Conservation (phyloP, 2,797 vertebrate genomes). For the Peromyscus nudipes region DNA sequence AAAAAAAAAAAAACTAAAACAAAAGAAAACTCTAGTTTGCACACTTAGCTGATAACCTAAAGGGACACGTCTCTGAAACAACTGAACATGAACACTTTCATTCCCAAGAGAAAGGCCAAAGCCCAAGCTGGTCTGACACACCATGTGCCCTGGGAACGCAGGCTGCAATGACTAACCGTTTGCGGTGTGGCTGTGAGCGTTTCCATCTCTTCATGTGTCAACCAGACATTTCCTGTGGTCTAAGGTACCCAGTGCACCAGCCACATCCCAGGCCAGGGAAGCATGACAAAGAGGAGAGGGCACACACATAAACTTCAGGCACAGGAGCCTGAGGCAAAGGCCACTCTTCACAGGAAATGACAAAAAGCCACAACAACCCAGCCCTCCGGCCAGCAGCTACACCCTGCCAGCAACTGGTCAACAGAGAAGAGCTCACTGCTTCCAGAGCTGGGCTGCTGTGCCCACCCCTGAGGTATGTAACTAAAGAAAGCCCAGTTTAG, state of each 20-base stretch:
- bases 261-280: conserved; percentile 90
- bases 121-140: conserved; percentile 77
- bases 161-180: conserved; percentile 95
- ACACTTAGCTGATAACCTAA: conserved; percentile 65
- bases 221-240: conserved; percentile 99
- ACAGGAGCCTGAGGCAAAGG: conserved; percentile 84
- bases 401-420: rapidly evolving
- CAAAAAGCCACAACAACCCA: conserved; percentile 14
- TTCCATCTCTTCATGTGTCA: conserved; percentile 99
- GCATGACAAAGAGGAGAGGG: conserved; percentile 91
- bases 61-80: conserved; percentile 48
- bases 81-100: neutral
- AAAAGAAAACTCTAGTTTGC: neutral
- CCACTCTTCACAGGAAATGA: conserved; percentile 22
- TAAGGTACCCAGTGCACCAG: conserved; percentile 89
- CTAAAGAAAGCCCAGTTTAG: rapidly evolving
- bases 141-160: conserved; percentile 73
- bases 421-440: neutral
- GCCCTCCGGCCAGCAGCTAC: neutral
- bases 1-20: neutral
- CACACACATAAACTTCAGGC: conserved; percentile 88
- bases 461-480: rapidly evolving
- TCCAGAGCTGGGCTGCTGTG: neutral
- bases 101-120: conserved; percentile 73
- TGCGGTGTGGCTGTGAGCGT: conserved; percentile 96